A percentile compares a stretch with the other conserved stretches of the same genome.
Conservation (phyloP, 2,888 invertebrate genomes). For the Macrophya alboannulata region DNA sequence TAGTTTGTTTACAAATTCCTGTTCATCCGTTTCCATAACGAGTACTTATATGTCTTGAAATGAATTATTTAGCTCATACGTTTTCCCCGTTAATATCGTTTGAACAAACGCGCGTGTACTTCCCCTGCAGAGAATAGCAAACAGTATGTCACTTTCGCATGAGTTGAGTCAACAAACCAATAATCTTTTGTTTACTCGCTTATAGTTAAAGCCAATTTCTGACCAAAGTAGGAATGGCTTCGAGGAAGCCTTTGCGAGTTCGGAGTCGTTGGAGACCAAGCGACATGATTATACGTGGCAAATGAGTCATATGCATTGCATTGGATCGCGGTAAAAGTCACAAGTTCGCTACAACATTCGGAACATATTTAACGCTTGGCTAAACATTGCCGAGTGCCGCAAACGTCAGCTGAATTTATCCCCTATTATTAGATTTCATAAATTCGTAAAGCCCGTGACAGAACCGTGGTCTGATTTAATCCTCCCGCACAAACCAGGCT, state of each 20-base stretch:
- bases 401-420: slow-evolving; percentile 25
- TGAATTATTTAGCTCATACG: background rate
- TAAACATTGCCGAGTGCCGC: slow-evolving; percentile 35
- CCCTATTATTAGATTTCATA: slow-evolving; percentile 18
- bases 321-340: slow-evolving; percentile 39
- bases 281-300: slow-evolving; percentile 18
- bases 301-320: slow-evolving; percentile 21
- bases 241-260: slow-evolving; percentile 12
- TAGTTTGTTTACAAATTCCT: background rate
- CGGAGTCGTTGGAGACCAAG: slow-evolving; percentile 1
- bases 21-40: background rate
- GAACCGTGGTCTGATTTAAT: background rate
- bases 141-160: slow-evolving; percentile 18
- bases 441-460: background rate
- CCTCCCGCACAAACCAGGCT: background rate
- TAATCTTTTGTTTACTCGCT: background rate
- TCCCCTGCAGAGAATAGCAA: slow-evolving; percentile 12
- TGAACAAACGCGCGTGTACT: slow-evolving; percentile 14
- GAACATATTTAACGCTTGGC: slow-evolving; percentile 37
- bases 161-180: slow-evolving; percentile 38
- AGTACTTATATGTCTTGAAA: background rate
- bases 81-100: slow-evolving; percentile 15
- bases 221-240: background rate
- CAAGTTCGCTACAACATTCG: slow-evolving; percentile 20
- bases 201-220: background rate